Base-by-base conservation (phyloP, 1,140 invertebrate genomes). In the Colletes latitarsis region DNA sequence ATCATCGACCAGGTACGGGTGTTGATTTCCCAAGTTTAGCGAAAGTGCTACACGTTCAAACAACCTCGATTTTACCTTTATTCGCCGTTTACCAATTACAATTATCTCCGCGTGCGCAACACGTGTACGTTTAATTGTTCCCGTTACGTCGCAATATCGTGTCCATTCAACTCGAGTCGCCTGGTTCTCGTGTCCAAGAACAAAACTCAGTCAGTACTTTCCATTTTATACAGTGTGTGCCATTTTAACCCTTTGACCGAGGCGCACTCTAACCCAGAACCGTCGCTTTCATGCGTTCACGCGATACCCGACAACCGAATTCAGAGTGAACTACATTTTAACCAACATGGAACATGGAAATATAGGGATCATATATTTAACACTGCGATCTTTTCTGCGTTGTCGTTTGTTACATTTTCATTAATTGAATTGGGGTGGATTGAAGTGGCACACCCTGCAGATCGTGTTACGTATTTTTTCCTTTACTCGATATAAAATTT, bases 1-100 rank as follows among this genome's bases (percentile, higher is more conserved):
- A 43, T 93, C 91, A 76, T 93, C 93, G 77, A 93, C 93, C 67
- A 93, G 72, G 82, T 93, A 93, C 8, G 92, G 92, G 69, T 92
- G 91, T 80, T 92, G 92, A 85, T 92, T 91, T 68, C 88, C 91
- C 88, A 93, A 88, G 85, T 92, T 92, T 88, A 93, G 83, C 81
- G 92, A 88, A 77, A 92, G 89, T 68, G 92, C 92, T 93, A 91
- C 30, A 63, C 39, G 92, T 81, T 81, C 41, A 75, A 85, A 78
- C 63, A 83, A 57, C 53, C 19, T 39, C 46, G 43, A 30, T 70
- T 66, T 82, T 71, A 71, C 57, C 41, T 55, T 39, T 14, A 30
- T 67, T 14, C 10, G 9, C n/a, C 12, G 49, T 46, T 30, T 43
- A 8, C 6, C 0, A 21, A 53, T 52, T 12, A 41, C 15, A 58